A percentile compares a stretch with the other conserved stretches of the same genome.
These are phyloP conservation scores for Apamea sordens DNA, from an alignment of 2,888 invertebrate genomes.

Conservation along the genomic window DNA sequence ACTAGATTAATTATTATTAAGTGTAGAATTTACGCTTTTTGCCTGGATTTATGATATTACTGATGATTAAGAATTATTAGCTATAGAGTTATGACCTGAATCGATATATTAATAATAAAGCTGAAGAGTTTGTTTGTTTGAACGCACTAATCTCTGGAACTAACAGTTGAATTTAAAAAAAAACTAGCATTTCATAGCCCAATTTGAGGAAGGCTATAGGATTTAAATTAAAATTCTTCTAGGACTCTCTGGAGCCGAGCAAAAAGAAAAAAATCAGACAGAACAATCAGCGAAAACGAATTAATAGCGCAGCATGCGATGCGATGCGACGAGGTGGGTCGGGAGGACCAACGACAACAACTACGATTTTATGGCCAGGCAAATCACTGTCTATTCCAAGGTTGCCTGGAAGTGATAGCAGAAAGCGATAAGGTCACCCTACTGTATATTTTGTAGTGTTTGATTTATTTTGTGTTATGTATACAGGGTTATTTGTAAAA, in stretches of 20 bases:
- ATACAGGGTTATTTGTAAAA: too few relatives aligned
- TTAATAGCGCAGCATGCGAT: not conserved
- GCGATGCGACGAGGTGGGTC: not conserved
- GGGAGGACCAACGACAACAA: too few relatives aligned
- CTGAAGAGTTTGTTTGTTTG: too few relatives aligned
- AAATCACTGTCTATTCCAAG: not conserved
- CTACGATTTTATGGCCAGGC: not conserved
- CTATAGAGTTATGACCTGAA: not conserved
- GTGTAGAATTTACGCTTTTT: conserved; percentile 5
- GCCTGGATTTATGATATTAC: conserved; percentile 8
- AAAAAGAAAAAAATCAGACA: not conserved
- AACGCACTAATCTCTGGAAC: too few relatives aligned
- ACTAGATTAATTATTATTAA: conserved; percentile 42
- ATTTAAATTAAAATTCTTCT: not conserved
- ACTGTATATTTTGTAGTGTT: not conserved
- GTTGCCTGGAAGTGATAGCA: too few relatives aligned
- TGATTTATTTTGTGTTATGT: too few relatives aligned
- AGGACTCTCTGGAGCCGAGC: not conserved
- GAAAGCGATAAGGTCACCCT: too few relatives aligned
- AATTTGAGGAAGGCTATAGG: too few relatives aligned
- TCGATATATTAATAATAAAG: not conserved
- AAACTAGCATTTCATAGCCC: too few relatives aligned
- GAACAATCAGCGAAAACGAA: not conserved
- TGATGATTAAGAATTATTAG: not conserved
- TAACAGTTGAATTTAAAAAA: too few relatives aligned